Conservation (phyloP, 2,888 invertebrate species). For the Tiliacea aurago region DNA sequence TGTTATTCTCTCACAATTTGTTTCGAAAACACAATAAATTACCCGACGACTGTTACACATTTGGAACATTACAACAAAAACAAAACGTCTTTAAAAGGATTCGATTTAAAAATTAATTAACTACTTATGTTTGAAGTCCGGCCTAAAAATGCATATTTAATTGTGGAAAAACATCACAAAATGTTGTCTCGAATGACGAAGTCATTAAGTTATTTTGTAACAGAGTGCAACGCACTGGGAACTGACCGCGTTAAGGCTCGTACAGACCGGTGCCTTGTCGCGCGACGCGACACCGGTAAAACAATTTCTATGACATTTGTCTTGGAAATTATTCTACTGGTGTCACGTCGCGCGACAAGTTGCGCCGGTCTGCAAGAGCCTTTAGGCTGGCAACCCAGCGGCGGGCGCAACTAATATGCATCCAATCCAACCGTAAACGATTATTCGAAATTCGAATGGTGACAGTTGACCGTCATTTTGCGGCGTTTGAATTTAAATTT, state of each 20-base stretch:
- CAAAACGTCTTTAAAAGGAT: conserved; percentile 79
- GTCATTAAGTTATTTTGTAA: conserved; percentile 86
- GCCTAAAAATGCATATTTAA: conserved; percentile 81
- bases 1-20: conserved; percentile 70
- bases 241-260: conserved; percentile 76
- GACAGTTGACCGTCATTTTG: conserved; percentile 76
- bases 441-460: conserved; percentile 78
- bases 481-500: conserved; percentile 74
- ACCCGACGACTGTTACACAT: conserved; percentile 73
- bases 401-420: conserved; percentile 73
- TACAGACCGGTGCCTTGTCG: no score
- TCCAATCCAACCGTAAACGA: conserved; percentile 82
- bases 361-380: no score
- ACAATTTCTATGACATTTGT: no score
- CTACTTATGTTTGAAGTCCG: conserved; percentile 81
- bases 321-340: no score
- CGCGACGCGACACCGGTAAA: no score
- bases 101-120: conserved; percentile 85
- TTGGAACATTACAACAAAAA: conserved; percentile 76
- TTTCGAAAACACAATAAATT: conserved; percentile 77
- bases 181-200: conserved; percentile 81
- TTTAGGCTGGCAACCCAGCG: conserved; percentile 77
- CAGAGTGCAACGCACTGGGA: conserved; percentile 85
- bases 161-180: conserved; percentile 83
- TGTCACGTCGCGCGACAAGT: no score